Base-by-base conservation (phyloP, 1,140 invertebrate genomes). In the Drosophila kanapiae region DNA sequence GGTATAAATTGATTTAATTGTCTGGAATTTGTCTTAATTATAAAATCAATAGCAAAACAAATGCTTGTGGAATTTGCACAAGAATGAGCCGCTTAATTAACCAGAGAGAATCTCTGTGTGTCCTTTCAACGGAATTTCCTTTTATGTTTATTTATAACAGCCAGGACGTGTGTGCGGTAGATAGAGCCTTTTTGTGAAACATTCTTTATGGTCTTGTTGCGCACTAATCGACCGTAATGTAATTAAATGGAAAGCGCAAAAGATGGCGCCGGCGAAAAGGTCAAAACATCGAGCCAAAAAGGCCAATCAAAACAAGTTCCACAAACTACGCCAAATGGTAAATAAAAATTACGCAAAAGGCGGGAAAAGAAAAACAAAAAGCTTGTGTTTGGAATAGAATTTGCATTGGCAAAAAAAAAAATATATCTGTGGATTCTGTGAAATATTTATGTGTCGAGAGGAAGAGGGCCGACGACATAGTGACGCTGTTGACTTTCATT, bases 401-500 rank as follows among this genome's bases (percentile, higher is more conserved):
- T 87, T 88, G 71, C 84, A 86, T 75, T 38, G 47, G 10, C 31
- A 54, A 53, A 62, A 64, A 68, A 60, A 49, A 48, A 59, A 61
- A 61, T 56, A 33, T 16, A 14, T 40, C 57, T 57, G 48, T 38
- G 57, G 38, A 51, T 60, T 48, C 58, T 40, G 49, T 47, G 33
- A 38, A 71, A 61, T 69, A 61, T 67, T 78, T 87, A 62, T 78
- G 63, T 49, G 54, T 18, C 72, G 23, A 37, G 49, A 72, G 18
- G 53, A 1, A 23, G 18, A 47, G 45, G 60, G 71, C 14, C n/a
- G 71, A 53, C 79, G 77, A 80, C 74, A 87, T 87, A 90, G 84
- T 90, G 82, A 70, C 51, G 69, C 80, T 81, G 77, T 90, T 87
- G 85, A 88, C 85, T 87, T 87, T 87, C 85, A 88, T 87, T 87